These are phyloP conservation scores for Periophthalmus modestus DNA, from an alignment of 2,113 vertebrate species.

Conservation along the genomic window DNA sequence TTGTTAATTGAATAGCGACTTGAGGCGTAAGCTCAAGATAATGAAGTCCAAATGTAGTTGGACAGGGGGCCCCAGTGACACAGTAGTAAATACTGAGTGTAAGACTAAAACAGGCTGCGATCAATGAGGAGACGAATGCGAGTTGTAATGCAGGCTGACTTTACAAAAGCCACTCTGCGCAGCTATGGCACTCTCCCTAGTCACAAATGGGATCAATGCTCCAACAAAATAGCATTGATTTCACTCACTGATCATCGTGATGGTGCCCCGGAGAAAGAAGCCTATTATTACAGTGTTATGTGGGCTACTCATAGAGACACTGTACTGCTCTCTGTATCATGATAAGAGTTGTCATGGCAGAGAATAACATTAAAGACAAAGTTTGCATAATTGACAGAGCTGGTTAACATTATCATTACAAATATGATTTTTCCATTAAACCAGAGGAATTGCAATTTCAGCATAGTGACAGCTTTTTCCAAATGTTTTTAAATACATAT, in stretches of 20 bases:
- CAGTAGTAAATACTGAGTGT: slow-evolving; percentile 44
- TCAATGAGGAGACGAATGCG: slow-evolving; percentile 57
- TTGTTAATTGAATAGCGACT: background rate
- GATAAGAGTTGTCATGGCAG: background rate
- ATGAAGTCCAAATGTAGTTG: slow-evolving; percentile 1
- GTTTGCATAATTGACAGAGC: background rate
- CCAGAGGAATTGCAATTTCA: too few relatives aligned
- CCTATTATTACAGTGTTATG: slow-evolving; percentile 18
- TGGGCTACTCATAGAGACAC: background rate
- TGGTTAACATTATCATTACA: background rate
- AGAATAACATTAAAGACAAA: background rate
- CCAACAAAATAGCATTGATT: slow-evolving; percentile 63
- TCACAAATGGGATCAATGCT: slow-evolving; percentile 62
- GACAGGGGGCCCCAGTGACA: slow-evolving; percentile 14
- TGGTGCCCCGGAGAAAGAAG: slow-evolving; percentile 30
- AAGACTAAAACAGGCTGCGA: slow-evolving; percentile 38
- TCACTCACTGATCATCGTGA: slow-evolving; percentile 55
- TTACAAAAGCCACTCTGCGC: slow-evolving; percentile 38
- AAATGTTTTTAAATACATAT: background rate
- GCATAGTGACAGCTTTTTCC: too few relatives aligned
- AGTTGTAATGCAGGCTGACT: slow-evolving; percentile 45
- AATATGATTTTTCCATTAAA: background rate
- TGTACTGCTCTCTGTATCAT: background rate
- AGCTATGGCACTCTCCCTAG: slow-evolving; percentile 44
- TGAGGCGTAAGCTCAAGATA: background rate